phyloP scores from a whole-genome alignment of 2,888 invertebrate genomes.

The Cheilosia urbana region DNA sequence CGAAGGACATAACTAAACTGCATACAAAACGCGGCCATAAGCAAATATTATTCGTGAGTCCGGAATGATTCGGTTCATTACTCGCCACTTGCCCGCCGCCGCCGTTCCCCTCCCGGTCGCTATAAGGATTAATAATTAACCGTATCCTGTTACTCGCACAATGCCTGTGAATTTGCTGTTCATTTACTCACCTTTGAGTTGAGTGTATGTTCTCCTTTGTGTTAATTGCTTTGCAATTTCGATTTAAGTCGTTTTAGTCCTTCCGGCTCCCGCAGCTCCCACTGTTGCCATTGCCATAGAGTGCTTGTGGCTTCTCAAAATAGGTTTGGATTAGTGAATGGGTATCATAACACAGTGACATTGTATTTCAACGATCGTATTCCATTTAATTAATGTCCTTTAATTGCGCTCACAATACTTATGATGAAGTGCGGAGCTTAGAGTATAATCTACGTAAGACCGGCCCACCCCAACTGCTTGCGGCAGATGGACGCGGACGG shows the following conservation, averaged over 20 bases:
- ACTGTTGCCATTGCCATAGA: no score
- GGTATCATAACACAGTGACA: constrained; percentile 53
- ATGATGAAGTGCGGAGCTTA: constrained; percentile 14
- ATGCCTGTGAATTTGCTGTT: constrained; percentile 57
- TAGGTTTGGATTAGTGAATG: no score
- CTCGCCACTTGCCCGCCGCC: constrained; percentile 2
- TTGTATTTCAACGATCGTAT: constrained; percentile 48
- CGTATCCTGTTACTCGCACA: constrained; percentile 54
- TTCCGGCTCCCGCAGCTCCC: background rate
- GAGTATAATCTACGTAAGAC: background rate
- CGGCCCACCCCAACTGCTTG: background rate
- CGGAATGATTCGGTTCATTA: constrained; percentile 63
- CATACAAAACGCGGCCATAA: constrained; percentile 21
- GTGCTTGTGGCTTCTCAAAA: no score
- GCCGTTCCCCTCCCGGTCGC: background rate
- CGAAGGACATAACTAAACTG: background rate
- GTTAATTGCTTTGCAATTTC: constrained; percentile 54
- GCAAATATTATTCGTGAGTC: constrained; percentile 58
- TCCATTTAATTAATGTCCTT: constrained; percentile 60
- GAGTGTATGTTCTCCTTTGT: constrained; percentile 22
- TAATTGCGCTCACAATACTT: constrained; percentile 49
- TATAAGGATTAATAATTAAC: constrained; percentile 56
- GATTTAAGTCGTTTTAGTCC: constrained; percentile 18
- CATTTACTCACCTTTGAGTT: constrained; percentile 64
- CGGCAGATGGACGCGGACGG: constrained; percentile 7